Conservation (phyloP, 30 jellyfish, hydroid and myxozoan genomes). For the Aurelia aurita region DNA sequence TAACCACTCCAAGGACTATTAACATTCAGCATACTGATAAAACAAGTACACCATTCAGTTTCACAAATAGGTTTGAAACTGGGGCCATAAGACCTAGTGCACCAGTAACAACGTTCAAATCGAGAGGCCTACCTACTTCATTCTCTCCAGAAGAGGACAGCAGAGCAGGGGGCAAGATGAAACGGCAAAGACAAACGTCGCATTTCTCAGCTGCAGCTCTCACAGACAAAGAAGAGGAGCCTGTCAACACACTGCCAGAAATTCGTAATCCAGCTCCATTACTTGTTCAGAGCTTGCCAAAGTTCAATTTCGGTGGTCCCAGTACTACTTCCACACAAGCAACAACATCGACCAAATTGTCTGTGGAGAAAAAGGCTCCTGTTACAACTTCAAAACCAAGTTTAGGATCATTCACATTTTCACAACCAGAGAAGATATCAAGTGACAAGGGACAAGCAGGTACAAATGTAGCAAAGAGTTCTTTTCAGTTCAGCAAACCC, state of each 20-base stretch:
- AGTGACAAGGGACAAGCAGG: not conserved
- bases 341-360: not conserved
- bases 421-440: constrained; percentile 56
- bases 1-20: constrained; percentile 12
- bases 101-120: constrained; percentile 60
- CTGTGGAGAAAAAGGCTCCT: not conserved
- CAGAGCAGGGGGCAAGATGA: constrained; percentile 73
- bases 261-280: constrained; percentile 63
- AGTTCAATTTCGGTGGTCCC: constrained; percentile 43
- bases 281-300: constrained; percentile 67
- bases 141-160: constrained; percentile 52
- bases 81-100: constrained; percentile 62
- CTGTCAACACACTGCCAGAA: constrained; percentile 61
- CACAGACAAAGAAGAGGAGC: constrained; percentile 26
- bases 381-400: not conserved
- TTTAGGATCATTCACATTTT: constrained; percentile 19
- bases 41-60: constrained; percentile 3
- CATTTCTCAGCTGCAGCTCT: constrained; percentile 44
- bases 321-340: not conserved
- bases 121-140: constrained; percentile 72
- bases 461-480: not conserved
- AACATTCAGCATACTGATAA: constrained; percentile 30
- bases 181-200: constrained; percentile 70
- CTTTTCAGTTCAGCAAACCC: constrained; percentile 79
- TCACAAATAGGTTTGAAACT: constrained; percentile 21